Evolutionary conservation across 2,113 vertebrate genomes (phyloP).

Genomic region (Calonectris borealis): DNA sequence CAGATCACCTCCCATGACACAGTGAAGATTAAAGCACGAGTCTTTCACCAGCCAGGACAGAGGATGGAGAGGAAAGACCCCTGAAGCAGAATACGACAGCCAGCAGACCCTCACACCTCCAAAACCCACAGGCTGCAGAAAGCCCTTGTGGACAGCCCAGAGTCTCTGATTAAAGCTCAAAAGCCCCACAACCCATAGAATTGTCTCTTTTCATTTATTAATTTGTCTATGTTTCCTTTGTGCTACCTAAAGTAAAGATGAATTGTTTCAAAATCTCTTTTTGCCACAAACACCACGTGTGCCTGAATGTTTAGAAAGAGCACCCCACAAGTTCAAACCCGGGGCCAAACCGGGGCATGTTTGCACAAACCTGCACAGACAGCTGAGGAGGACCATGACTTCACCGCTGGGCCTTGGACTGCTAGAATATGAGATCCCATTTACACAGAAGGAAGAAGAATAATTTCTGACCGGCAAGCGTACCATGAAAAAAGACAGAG

Average conservation of each 20-base stretch:
- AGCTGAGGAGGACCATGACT: not conserved
- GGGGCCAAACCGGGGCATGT: not conserved
- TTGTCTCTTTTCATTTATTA: accelerated
- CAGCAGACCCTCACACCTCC: not conserved
- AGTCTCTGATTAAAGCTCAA: not conserved
- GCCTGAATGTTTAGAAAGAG: not conserved
- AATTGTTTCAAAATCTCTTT: not conserved
- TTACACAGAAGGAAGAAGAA: not conserved
- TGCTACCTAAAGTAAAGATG: not conserved
- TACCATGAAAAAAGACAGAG: not conserved
- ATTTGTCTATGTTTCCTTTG: not conserved
- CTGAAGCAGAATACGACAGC: not conserved
- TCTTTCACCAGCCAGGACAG: not conserved
- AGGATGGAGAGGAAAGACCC: not conserved
- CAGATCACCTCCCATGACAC: not conserved
- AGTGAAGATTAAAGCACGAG: accelerated
- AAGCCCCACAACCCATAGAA: not conserved
- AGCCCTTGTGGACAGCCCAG: not conserved
- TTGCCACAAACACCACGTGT: accelerated
- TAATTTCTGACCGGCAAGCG: not conserved
- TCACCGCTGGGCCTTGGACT: not conserved
- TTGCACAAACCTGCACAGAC: accelerated
- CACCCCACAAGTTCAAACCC: not conserved
- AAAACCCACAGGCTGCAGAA: not conserved
- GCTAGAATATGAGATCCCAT: accelerated